A percentile compares a stretch with the other conserved stretches of the same genome.
Conservation (phyloP, 35 echinoderm and acorn worm genomes). For the Lytechinus pictus region DNA sequence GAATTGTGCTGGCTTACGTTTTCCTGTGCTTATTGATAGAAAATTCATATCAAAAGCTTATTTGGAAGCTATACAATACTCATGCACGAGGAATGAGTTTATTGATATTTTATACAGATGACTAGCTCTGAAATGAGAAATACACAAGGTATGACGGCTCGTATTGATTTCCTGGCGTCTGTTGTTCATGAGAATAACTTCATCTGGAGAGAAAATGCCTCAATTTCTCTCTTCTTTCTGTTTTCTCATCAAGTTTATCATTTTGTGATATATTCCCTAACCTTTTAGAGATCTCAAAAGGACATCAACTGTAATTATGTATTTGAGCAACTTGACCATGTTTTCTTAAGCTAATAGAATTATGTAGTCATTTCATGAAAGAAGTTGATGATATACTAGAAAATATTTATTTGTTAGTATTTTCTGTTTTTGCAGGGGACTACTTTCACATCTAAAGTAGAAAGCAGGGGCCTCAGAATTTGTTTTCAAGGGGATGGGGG, state of each 20-base stretch:
- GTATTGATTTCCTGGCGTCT: neutral
- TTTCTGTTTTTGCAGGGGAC: no score
- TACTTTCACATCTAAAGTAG: no score
- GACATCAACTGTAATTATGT: neutral
- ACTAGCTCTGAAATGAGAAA: neutral
- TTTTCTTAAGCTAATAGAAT: no score
- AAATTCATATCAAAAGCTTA: neutral
- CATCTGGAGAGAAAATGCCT: neutral
- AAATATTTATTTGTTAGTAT: no score
- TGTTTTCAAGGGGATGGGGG: no score
- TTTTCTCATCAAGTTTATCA: neutral
- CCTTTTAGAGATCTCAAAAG: neutral
- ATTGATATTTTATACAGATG: neutral
- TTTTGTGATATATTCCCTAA: neutral
- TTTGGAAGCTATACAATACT: neutral
- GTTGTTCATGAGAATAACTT: neutral
- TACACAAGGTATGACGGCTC: neutral
- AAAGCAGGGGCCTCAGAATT: no score
- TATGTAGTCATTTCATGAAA: no score
- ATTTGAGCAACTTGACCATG: neutral
- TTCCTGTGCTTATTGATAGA: neutral
- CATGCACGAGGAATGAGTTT: neutral
- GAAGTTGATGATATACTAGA: no score
- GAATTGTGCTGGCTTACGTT: neutral
- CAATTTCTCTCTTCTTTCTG: neutral